These are phyloP conservation scores for Vannuccia rotundouncinata DNA, from an alignment of 2,888 invertebrate species.

Conservation along the genomic window DNA sequence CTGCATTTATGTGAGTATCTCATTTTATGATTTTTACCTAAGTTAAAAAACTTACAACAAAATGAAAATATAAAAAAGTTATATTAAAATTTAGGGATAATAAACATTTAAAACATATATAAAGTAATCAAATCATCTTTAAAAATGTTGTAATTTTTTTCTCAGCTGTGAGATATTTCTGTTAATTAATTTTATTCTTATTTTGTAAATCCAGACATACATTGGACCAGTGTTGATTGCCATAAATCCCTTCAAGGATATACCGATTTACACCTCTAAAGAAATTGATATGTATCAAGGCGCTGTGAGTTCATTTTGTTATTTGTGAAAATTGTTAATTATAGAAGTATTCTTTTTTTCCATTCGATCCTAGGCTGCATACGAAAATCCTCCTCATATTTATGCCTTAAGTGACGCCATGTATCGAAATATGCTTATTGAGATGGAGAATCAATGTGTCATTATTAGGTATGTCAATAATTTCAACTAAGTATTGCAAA, in stretches of 20 bases:
- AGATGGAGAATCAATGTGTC: slow-evolving; percentile 66
- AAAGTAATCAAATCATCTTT: no score
- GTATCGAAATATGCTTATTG: slow-evolving; percentile 68
- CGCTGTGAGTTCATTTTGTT: slow-evolving; percentile 49
- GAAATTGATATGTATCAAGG: slow-evolving; percentile 59
- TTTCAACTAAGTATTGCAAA: no score
- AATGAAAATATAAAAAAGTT: no score
- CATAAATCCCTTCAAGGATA: slow-evolving; percentile 64
- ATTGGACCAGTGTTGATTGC: slow-evolving; percentile 65
- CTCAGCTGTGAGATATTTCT: no score
- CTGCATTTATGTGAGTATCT: slow-evolving; percentile 62
- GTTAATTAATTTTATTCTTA: background rate
- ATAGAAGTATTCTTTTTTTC: slow-evolving; percentile 34
- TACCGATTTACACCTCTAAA: slow-evolving; percentile 64
- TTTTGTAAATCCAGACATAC: slow-evolving; percentile 60
- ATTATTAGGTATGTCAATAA: slow-evolving; percentile 62
- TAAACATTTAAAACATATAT: no score
- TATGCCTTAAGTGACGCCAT: slow-evolving; percentile 67
- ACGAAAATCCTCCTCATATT: slow-evolving; percentile 68
- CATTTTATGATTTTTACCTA: no score
- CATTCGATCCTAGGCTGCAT: slow-evolving; percentile 60
- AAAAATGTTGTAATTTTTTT: background rate
- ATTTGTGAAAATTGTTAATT: background rate
- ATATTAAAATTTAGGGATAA: no score
- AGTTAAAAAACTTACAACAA: no score